Conservation (phyloP, 2,888 invertebrate species). For the Drosophila pegasa region DNA sequence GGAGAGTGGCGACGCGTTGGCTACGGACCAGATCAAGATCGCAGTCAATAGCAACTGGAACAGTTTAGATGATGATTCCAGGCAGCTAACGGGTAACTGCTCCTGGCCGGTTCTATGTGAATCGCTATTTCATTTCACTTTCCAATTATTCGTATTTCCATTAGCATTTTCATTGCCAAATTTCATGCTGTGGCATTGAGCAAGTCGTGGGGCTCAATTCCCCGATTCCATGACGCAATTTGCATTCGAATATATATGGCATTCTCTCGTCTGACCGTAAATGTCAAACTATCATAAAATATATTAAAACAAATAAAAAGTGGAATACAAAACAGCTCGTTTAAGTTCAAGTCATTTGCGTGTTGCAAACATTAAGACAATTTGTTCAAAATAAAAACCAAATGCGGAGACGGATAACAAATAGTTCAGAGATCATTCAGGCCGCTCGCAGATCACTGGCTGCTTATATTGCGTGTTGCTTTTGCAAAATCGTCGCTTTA, state of each 20-base stretch:
- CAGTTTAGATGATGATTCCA: slow-evolving; percentile 1
- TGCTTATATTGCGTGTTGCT: slow-evolving; percentile 6
- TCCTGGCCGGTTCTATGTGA: slow-evolving; percentile 18
- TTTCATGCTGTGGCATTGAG: slow-evolving; percentile 14
- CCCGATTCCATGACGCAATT: slow-evolving; percentile 37
- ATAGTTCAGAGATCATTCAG: slow-evolving; percentile 61
- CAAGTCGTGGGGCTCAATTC: neutral
- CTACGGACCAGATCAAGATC: slow-evolving; percentile 40
- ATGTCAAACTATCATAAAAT: slow-evolving; percentile 41
- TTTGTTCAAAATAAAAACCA: slow-evolving; percentile 1
- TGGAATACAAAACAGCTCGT: slow-evolving; percentile 47
- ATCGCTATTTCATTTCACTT: slow-evolving; percentile 59
- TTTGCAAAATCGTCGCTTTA: neutral
- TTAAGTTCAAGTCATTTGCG: slow-evolving; percentile 64
- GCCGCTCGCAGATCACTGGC: slow-evolving; percentile 42
- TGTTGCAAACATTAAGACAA: slow-evolving; percentile 44
- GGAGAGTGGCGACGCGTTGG: slow-evolving; percentile 37
- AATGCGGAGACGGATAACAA: slow-evolving; percentile 10
- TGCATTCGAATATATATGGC: slow-evolving; percentile 40
- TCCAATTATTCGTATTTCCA: slow-evolving; percentile 24
- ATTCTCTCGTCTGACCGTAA: slow-evolving; percentile 31
- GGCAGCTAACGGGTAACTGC: neutral
- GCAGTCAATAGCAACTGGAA: slow-evolving; percentile 16
- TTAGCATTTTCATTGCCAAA: slow-evolving; percentile 42
- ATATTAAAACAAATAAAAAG: slow-evolving; percentile 23